A percentile compares a stretch with the other conserved stretches of the same genome.
phyloP scores from a whole-genome alignment of 2,797 vertebrate species.

The Hemibagrus guttatus region DNA sequence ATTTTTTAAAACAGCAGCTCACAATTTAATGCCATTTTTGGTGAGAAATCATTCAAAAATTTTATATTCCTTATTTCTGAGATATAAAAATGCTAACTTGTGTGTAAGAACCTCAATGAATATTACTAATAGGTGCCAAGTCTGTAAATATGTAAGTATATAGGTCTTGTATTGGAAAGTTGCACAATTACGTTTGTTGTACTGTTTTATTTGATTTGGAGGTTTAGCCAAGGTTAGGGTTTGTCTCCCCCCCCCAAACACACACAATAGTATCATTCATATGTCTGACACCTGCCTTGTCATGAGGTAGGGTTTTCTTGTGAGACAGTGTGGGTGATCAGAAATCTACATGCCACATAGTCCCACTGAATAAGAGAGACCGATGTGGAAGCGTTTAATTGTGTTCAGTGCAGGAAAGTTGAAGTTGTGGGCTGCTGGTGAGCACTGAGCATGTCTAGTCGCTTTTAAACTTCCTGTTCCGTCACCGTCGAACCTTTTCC shows the following conservation, averaged over 20 bases:
- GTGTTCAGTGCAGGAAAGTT: conserved; percentile 8
- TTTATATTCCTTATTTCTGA: no score
- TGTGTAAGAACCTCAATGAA: no score
- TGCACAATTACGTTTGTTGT: neutral
- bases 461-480: conserved; percentile 19
- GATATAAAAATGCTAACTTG: neutral
- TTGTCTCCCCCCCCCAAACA: no score
- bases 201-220: neutral
- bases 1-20: neutral
- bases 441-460: neutral
- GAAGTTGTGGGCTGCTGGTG: conserved; percentile 18
- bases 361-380: neutral
- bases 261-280: no score
- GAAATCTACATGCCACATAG: neutral
- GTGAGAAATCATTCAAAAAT: neutral
- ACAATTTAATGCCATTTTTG: neutral
- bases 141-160: neutral
- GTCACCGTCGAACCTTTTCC: neutral
- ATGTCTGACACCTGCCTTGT: neutral
- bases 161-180: neutral
- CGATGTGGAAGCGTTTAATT: neutral
- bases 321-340: neutral
- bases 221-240: neutral
- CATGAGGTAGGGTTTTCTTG: neutral
- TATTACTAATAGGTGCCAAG: neutral